Percentiles rank a stretch among this genome's conserved stretches.
Conservation (phyloP, 2,888 invertebrate genomes). For the Diplazon laetatorius region DNA sequence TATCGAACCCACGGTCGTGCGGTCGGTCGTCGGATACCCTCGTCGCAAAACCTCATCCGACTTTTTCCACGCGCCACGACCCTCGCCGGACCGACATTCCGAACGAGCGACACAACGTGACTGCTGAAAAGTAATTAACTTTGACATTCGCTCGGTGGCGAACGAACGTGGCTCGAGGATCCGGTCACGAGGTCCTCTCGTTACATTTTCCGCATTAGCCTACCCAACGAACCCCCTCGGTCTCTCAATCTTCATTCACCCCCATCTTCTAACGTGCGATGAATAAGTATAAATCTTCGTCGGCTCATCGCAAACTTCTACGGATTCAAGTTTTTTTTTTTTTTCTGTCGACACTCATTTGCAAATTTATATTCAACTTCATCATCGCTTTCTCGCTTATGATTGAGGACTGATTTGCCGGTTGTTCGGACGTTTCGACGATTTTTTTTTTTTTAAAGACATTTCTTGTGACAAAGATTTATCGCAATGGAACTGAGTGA, state of each 20-base stretch:
- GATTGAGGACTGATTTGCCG: too few species aligned
- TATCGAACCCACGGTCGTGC: constrained; percentile 18
- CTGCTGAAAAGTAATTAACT: constrained; percentile 28
- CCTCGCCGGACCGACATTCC: neutral
- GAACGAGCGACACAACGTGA: neutral
- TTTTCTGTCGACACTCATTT: neutral
- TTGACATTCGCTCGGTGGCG: neutral
- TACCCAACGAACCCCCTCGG: constrained; percentile 1
- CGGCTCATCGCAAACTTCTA: neutral
- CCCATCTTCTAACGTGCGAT: neutral
- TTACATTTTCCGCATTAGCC: neutral
- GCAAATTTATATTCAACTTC: neutral
- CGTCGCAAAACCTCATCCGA: neutral
- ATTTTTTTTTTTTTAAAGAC: too few species aligned
- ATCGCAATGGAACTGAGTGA: too few species aligned
- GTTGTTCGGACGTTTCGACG: too few species aligned
- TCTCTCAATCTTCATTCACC: neutral
- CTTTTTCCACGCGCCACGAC: neutral
- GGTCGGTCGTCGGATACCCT: neutral
- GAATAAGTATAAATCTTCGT: neutral
- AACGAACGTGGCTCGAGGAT: neutral
- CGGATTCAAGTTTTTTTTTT: neutral
- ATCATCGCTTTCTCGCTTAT: neutral
- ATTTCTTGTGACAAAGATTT: too few species aligned
- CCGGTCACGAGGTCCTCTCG: neutral